Evolutionary conservation across 2,113 vertebrate genomes (phyloP), one percentile per base, ranked within the genome.

Genomic region (Megalops atlanticus): DNA sequence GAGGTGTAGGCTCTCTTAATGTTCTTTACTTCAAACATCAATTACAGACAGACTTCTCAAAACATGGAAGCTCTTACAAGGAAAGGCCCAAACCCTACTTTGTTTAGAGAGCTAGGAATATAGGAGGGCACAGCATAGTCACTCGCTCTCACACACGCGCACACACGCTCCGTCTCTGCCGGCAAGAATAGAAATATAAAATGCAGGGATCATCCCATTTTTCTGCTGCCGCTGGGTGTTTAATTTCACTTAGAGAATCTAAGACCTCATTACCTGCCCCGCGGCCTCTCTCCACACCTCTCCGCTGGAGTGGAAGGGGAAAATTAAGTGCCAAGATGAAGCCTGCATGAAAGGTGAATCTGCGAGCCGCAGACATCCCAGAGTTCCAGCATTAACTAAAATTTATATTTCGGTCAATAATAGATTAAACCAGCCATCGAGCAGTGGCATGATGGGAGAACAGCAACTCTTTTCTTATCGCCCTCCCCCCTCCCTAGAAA

Each of bases 231-330:
- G 24, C 36, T 38, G 79, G 79, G 47, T 74, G 79, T 58, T 80
- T 80, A 58, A 80, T 80, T 75, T 80, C 21, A n/a, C 52, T 58
- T 3, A 58, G 71, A 80, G 36, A 80, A 73, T 74, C 71, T 54
- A 74, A 64, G 72, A 43, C 36, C 79, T 64, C 71, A 64, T 81
- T 75, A 64, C 74, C 39, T 43, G 47, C 79, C 79, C 68, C 41
- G 72, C 49, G 43, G 49, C 70, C 71, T 36, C 24, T 64, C 49
- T 31, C 49, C 39, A 45, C 31, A 31, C 15, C 49, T 74, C 36
- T 36, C 4, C 27, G n/a, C 70, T 33, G 39, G 79, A 31, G 36
- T 39, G 74, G 12, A 24, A 47, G 27, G 77, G 70, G 45, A 73
- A 31, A 81, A 64, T 75, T 74, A 74, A 74, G 71, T 58, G 79